phyloP scores from a whole-genome alignment of 2,888 invertebrate genomes.

The Zaprionus lineosus region DNA sequence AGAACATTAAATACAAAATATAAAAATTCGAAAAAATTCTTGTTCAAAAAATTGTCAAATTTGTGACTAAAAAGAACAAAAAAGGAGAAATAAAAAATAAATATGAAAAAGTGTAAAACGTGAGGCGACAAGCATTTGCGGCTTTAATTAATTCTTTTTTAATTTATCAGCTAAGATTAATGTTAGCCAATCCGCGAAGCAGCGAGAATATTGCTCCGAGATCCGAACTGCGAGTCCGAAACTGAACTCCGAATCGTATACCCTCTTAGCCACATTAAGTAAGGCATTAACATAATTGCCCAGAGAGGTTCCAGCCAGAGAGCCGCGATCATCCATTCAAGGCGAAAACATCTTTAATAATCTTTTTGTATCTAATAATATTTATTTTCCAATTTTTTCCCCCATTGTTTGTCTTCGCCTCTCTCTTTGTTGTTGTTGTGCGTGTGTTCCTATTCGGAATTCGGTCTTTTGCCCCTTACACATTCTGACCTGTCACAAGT shows the following conservation, averaged over 20 bases:
- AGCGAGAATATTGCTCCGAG: too few species aligned
- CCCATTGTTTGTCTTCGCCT: neutral
- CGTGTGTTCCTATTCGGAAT: constrained; percentile 12
- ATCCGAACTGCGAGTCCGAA: too few species aligned
- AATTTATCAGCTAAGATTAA: constrained; percentile 76
- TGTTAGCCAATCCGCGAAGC: constrained; percentile 72
- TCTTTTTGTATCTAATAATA: constrained; percentile 65
- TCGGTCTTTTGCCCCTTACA: too few species aligned
- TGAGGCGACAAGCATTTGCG: constrained; percentile 56
- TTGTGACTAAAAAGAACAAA: constrained; percentile 10
- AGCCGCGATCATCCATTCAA: constrained; percentile 49
- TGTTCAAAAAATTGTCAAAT: constrained; percentile 25
- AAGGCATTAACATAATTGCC: constrained; percentile 72
- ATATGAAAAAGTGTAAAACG: constrained; percentile 33
- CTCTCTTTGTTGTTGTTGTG: constrained; percentile 16
- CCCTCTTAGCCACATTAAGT: constrained; percentile 71
- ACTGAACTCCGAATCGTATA: too few species aligned
- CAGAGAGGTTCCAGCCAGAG: constrained; percentile 56
- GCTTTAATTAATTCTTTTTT: constrained; percentile 75
- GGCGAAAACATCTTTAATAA: constrained; percentile 74
- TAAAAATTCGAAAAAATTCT: too few species aligned
- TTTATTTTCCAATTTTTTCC: constrained; percentile 35
- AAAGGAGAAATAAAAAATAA: constrained; percentile 51
- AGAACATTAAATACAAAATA: too few species aligned
- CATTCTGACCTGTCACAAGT: constrained; percentile 50